A percentile compares a stretch with the other conserved stretches of the same genome.
Evolutionary conservation across 2,888 invertebrate species (phyloP).

Genomic region (Dioctria linearis): DNA sequence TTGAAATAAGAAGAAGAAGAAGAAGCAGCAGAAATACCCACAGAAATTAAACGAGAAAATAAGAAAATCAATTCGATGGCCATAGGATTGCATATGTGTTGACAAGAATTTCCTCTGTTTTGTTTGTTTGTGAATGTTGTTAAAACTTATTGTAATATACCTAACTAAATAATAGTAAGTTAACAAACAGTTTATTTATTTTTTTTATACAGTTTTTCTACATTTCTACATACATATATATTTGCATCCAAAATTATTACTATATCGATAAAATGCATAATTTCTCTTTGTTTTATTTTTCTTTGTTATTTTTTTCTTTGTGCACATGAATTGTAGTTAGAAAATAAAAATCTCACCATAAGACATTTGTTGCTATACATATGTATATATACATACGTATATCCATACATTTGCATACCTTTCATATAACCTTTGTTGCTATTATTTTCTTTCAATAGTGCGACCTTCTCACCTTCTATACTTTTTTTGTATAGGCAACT

Average conservation of each 20-base stretch:
- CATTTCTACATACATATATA: background rate
- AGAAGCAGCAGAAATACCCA: background rate
- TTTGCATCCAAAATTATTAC: too few species aligned
- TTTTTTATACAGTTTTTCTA: background rate
- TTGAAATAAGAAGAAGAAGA: background rate
- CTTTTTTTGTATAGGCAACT: too few species aligned
- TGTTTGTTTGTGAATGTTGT: constrained; percentile 53
- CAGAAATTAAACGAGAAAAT: constrained; percentile 31
- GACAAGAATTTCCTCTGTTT: constrained; percentile 34
- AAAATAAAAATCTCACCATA: too few species aligned
- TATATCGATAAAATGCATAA: too few species aligned
- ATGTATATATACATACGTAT: too few species aligned
- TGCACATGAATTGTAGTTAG: too few species aligned
- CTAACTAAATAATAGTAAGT: constrained; percentile 43
- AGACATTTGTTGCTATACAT: too few species aligned
- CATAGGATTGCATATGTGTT: constrained; percentile 49
- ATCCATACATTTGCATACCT: too few species aligned
- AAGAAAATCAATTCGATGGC: constrained; percentile 52
- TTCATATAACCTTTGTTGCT: constrained; percentile 13
- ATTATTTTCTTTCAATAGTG: constrained; percentile 1
- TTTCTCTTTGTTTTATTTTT: too few species aligned
- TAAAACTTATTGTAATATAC: constrained; percentile 49
- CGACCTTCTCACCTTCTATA: constrained; percentile 34
- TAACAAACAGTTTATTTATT: constrained; percentile 1
- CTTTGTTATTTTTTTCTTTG: too few species aligned